phyloP scores from a whole-genome alignment of 2,113 vertebrate species.

The Monopterus albus region DNA sequence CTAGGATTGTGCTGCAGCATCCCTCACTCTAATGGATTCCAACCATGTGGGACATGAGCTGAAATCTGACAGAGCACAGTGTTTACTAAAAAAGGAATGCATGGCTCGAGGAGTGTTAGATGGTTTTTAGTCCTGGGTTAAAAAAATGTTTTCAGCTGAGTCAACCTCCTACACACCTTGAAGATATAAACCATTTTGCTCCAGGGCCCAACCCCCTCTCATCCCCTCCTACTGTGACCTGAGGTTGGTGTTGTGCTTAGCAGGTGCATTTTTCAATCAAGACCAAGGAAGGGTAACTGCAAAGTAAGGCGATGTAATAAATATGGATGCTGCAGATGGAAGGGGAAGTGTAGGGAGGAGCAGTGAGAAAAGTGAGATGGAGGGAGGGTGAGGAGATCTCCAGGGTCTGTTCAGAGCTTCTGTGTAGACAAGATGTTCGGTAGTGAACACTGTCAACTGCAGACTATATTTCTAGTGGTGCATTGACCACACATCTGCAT shows the following conservation, averaged over 20 bases:
- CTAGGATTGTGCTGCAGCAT: slow-evolving; percentile 17
- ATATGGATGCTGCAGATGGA: slow-evolving; percentile 44
- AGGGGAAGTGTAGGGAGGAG: slow-evolving; percentile 15
- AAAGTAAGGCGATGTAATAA: slow-evolving; percentile 40
- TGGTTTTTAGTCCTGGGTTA: slow-evolving; percentile 8
- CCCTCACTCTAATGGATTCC: slow-evolving; percentile 39
- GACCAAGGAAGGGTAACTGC: slow-evolving; percentile 18
- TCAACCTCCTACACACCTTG: slow-evolving; percentile 27
- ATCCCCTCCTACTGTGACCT: slow-evolving; percentile 34
- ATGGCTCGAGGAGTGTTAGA: neutral
- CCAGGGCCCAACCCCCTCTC: slow-evolving; percentile 15
- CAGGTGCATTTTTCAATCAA: slow-evolving; percentile 52
- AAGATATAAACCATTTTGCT: slow-evolving; percentile 33
- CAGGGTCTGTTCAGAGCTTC: slow-evolving; percentile 46
- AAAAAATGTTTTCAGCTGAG: slow-evolving; percentile 38
- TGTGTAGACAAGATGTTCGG: slow-evolving; percentile 42
- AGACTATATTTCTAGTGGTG: slow-evolving; percentile 26
- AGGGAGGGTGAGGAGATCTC: slow-evolving; percentile 23
- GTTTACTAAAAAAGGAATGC: slow-evolving; percentile 24
- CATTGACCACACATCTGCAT: neutral
- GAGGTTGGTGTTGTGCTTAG: slow-evolving; percentile 48
- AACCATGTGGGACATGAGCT: slow-evolving; percentile 40
- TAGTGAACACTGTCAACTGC: slow-evolving; percentile 46
- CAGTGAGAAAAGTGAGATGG: slow-evolving; percentile 9
- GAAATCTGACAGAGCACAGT: slow-evolving; percentile 30